Base-by-base conservation (phyloP, 2,797 vertebrate species). In the Leptatherina wallacei region DNA sequence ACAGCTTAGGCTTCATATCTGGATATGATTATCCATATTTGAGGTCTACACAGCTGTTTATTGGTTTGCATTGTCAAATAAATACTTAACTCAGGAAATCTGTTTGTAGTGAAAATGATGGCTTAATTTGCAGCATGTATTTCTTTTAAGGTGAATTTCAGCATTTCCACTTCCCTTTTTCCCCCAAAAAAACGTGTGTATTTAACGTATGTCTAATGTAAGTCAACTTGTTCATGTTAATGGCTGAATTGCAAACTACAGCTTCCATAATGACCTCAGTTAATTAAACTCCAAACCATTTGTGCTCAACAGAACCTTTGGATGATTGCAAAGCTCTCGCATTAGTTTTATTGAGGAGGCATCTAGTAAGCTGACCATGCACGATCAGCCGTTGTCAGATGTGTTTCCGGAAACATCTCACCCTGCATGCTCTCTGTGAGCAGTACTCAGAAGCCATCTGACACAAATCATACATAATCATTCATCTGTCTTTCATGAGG, bases 401-500 rank as follows among this genome's bases (percentile, higher is more conserved):
- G 33, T 16, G 11, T 38, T 51, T 13, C 69, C 27, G 32, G 1
- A 58, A 61, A 47, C 54, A 32, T 44, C n/a, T 57, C 62, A 32
- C 7, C 29, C 65, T 38, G 30, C 27, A 0, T 27, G 2, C 33
- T 69, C 27, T 40, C 18, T 18, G 16, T 3, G 67, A 78, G 61
- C 78, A 10, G 29, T 3, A 12, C 69, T 51, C 60, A 22, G 65
- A 14, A 2, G 16, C 67, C 87, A 76, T 77, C 79, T 79, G 85
- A 85, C 69, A 74, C 65, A 65, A 60, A 82, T 88, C 82, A 64
- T 40, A 73, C 1, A 13, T 20, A 2, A 63, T 71, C 76, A 47
- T 61, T 71, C 66, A 16, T 73, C 75, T 10, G 57, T 73, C 75
- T 65, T 72, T 77, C 62, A 52, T 6, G 29, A 75, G 13, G 63